These are phyloP conservation scores for Chrysomela aeneicollis DNA, from an alignment of 2,888 invertebrate species.

Conservation along the genomic window DNA sequence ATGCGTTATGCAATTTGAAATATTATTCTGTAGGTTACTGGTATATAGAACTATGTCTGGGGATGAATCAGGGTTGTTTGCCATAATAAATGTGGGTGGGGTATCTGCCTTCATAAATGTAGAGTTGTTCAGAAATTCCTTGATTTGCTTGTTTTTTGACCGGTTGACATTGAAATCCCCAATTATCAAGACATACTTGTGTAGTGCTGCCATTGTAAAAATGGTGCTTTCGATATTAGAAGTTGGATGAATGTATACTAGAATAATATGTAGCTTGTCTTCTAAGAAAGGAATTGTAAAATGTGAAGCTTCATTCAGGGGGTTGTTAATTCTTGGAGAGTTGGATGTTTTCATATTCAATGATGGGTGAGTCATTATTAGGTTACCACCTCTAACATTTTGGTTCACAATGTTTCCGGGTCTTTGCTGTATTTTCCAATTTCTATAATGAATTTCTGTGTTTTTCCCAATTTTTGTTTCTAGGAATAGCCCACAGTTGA, in stretches of 20 bases:
- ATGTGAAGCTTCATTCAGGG: conserved; percentile 25
- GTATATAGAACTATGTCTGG: conserved; percentile 6
- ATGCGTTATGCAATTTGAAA: too few relatives aligned
- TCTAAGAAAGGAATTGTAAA: conserved; percentile 23
- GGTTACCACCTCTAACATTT: not conserved
- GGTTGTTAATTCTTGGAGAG: too few relatives aligned
- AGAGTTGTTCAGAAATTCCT: conserved; percentile 9
- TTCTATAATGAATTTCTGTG: not conserved
- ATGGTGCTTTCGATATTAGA: not conserved
- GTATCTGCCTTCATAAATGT: conserved; percentile 8
- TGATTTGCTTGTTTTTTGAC: conserved; percentile 3
- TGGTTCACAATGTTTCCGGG: not conserved
- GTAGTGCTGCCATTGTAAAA: too few relatives aligned
- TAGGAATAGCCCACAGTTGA: conserved; percentile 4
- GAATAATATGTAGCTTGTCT: conserved; percentile 16
- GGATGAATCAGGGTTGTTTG: not conserved
- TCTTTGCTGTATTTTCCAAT: conserved; percentile 3
- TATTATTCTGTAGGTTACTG: conserved; percentile 2
- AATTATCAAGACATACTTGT: too few relatives aligned
- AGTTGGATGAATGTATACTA: conserved; percentile 20
- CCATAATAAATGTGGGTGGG: conserved; percentile 5
- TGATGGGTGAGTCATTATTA: not conserved
- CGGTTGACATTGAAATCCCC: too few relatives aligned
- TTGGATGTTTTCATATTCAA: conserved; percentile 15
- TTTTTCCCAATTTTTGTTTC: conserved; percentile 6